Evolutionary conservation across 1,140 invertebrate genomes (phyloP), one percentile per base, ranked within the genome.

Genomic region (Paraescarpia echinospica): DNA sequence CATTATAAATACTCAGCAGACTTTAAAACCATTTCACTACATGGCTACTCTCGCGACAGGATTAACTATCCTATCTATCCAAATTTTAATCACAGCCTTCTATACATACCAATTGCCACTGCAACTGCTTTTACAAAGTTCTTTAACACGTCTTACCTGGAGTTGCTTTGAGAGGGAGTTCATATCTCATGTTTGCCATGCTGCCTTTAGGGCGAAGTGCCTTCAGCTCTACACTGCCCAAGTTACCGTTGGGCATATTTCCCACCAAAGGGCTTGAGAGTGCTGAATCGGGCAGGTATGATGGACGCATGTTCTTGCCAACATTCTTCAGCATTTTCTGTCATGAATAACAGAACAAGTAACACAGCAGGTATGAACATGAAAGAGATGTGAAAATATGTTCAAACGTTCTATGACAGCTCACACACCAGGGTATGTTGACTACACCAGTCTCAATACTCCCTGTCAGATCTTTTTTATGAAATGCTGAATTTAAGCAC

Each of bases 301-400:
- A 93, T 27, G 92, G 94, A 89, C 89, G 94, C 51, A 33, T 91
- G 92, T 93, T 94, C 93, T 92, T 94, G 92, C 34, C 27, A 34
- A 35, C 94, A 91, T 93, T 93, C 93, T 94, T 94, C 33, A 95
- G 92, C 1, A 93, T 93, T 93, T 94, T 95, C 94, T 95, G 93
- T 89, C 93, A 93, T 22, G 4, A 92, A 35, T 77, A 92, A 31
- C 27, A 92, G 59, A 34, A 89, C 5, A 35, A 6, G 9, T 51
- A 34, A 59, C n/a, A 34, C 31, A 89, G 27, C 35, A 33, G 35
- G 4, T 18, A 77, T 27, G 0, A 35, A 35, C 89, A 48, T 31
- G 1, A 92, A 41, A 18, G 51, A 90, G 35, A 89, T 12, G 4
- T 6, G 5, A 48, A 33, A 33, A 35, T 8, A 92, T 77, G 31